phyloP scores from a whole-genome alignment of 2,113 vertebrate species.

The Neofelis nebulosa region DNA sequence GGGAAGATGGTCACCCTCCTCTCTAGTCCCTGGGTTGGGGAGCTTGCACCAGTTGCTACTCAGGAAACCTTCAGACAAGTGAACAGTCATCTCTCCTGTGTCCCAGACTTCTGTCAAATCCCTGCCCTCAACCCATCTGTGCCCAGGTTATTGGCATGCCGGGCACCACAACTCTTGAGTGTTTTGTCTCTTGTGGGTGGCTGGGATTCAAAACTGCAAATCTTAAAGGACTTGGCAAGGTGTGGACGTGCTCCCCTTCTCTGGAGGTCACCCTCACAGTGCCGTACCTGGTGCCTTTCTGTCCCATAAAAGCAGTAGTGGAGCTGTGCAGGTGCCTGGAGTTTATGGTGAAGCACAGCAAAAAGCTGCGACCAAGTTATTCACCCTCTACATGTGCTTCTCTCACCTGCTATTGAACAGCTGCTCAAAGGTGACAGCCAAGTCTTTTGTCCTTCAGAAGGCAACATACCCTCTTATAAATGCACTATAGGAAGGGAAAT shows the following conservation, averaged over 20 bases:
- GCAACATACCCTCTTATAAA: background rate
- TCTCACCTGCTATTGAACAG: background rate
- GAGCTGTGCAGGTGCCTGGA: background rate
- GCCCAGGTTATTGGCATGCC: background rate
- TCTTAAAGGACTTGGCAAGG: background rate
- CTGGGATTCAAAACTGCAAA: background rate
- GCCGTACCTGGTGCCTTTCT: background rate
- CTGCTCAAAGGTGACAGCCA: background rate
- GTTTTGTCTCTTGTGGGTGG: background rate
- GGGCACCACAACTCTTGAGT: background rate
- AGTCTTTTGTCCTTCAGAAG: background rate
- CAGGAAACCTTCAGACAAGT: background rate
- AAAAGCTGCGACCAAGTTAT: background rate
- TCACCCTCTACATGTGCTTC: background rate
- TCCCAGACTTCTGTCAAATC: background rate
- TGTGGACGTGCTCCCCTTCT: background rate
- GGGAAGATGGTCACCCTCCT: background rate
- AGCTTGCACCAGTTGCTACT: no score
- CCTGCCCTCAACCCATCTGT: background rate
- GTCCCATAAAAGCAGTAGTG: background rate
- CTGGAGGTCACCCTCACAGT: background rate
- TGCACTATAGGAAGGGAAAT: background rate
- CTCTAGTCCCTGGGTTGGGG: background rate
- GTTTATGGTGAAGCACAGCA: background rate
- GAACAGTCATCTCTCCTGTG: background rate